A percentile compares a stretch with the other conserved stretches of the same genome.
Evolutionary conservation across 2,113 vertebrate species (phyloP).

Genomic region (Hippopotamus amphibius): DNA sequence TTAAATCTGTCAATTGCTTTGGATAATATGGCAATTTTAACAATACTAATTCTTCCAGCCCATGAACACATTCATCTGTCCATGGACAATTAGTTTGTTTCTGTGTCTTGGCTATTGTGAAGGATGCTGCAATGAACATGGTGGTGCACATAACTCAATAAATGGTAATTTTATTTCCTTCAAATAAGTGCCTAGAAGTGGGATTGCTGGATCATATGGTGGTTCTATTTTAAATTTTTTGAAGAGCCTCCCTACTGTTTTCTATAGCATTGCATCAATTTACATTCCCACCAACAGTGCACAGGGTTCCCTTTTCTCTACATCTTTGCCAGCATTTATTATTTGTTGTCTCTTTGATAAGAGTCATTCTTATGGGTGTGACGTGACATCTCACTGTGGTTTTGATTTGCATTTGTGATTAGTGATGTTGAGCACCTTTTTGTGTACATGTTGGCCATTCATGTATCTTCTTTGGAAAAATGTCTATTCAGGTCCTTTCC

Average conservation of each 20-base stretch:
- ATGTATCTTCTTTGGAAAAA: background rate
- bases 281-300: background rate
- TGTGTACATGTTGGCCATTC: background rate
- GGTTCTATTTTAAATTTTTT: background rate
- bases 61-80: background rate
- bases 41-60: background rate
- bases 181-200: background rate
- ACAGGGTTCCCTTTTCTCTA: background rate
- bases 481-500: background rate
- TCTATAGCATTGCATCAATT: background rate
- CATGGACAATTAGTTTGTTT: background rate
- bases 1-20: background rate
- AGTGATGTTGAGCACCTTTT: background rate
- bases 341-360: background rate
- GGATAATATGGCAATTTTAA: background rate
- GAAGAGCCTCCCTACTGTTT: background rate
- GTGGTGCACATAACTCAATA: background rate
- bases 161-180: background rate
- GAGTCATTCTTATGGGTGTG: background rate
- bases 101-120: background rate
- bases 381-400: background rate
- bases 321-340: background rate
- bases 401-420: background rate
- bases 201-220: background rate
- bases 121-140: background rate